A percentile compares a stretch with the other conserved stretches of the same genome.
These are phyloP conservation scores for Heptranchias perlo DNA, from an alignment of 2,113 vertebrate genomes.

Conservation along the genomic window DNA sequence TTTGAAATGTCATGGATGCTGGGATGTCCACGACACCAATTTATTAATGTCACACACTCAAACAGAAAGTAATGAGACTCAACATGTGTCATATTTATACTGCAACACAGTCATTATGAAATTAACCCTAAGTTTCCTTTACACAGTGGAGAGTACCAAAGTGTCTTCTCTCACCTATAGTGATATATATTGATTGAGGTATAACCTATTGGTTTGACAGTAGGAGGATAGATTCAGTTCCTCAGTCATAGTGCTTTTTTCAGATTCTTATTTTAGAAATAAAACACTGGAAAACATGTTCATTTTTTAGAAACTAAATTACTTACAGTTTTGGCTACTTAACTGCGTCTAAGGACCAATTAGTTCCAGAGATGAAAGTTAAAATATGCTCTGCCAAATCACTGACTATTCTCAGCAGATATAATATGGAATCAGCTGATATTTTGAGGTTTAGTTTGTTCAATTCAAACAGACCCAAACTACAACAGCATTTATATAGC, in stretches of 20 bases:
- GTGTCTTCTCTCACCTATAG: not conserved
- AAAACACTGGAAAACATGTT: not conserved
- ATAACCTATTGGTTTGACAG: not conserved
- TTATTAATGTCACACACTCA: conserved; percentile 32
- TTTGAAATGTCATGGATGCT: conserved; percentile 18
- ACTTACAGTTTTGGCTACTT: not conserved
- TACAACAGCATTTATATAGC: not conserved
- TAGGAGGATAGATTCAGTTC: not conserved
- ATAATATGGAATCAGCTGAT: not conserved
- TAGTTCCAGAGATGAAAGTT: not conserved
- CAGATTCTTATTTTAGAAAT: not conserved
- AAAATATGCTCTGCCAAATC: not conserved
- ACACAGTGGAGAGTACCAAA: not conserved
- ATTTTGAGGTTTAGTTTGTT: not conserved
- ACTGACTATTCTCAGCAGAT: not conserved
- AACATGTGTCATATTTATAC: not conserved
- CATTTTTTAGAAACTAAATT: not conserved
- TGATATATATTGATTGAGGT: not conserved
- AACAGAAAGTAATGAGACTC: conserved; percentile 24
- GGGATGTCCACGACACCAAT: conserved; percentile 1
- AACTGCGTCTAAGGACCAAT: not conserved
- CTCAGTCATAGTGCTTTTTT: not conserved
- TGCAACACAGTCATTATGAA: conserved; percentile 28
- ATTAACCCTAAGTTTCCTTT: conserved; percentile 24
- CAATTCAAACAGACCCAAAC: not conserved